Evolutionary conservation across 2,113 vertebrate genomes (phyloP).

Genomic region (Amazona vittata): DNA sequence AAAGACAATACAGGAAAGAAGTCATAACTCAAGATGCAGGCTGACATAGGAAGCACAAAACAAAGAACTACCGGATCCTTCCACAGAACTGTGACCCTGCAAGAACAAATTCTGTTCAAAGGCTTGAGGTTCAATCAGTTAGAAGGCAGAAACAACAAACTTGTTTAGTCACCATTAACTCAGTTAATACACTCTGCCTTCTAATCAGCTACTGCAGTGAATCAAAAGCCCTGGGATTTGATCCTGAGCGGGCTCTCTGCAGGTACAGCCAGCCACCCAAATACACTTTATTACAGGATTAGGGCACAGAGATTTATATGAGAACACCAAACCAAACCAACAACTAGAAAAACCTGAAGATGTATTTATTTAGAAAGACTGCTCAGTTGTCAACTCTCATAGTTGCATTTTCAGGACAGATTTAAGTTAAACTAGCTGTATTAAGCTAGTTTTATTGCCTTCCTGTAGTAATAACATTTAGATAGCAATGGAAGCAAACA

Average conservation of each 20-base stretch:
- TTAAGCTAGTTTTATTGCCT: background rate
- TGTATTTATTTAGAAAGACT: background rate
- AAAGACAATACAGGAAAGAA: background rate
- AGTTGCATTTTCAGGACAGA: background rate
- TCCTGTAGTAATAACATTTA: background rate
- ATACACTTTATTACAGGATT: background rate
- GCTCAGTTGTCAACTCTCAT: background rate
- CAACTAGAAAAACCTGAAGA: rapidly evolving
- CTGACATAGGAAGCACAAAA: background rate
- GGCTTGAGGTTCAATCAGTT: background rate
- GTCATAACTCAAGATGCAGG: background rate
- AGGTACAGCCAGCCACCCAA: background rate
- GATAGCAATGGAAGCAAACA: background rate
- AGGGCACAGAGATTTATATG: background rate
- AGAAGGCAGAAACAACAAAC: background rate
- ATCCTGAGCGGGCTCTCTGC: background rate
- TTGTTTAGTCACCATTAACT: background rate
- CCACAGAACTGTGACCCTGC: background rate
- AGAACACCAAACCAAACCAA: background rate
- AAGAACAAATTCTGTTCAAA: background rate
- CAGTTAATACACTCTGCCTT: background rate
- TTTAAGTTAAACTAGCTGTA: background rate
- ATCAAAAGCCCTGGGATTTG: background rate
- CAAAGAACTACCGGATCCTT: background rate
- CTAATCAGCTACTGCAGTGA: background rate